Base-by-base conservation (phyloP, 2,888 invertebrate genomes). In the Rhagium mordax region DNA sequence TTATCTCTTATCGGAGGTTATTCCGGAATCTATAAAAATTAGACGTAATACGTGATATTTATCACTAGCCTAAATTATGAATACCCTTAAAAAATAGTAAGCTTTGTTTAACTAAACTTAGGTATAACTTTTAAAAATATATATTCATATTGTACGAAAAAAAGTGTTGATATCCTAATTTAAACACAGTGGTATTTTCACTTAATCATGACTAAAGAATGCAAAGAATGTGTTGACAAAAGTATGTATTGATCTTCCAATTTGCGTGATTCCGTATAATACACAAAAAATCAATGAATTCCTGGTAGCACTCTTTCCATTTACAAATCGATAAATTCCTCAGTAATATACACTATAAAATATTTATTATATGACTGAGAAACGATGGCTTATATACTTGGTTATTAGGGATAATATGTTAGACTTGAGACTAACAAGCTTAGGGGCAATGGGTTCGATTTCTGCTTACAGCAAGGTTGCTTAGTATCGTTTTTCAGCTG, bases 291-390 rank as follows among this genome's bases (percentile, higher is more conserved):
- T 82, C 82, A 65, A 83, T 83, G 82, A 77, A 83, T 82, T 83
- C 82, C 74, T 75, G 67, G 72, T 79, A 82, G 79, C 79, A 75
- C 79, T 70, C 18, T 77, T 73, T 74, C 66, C 73, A 13, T 70
- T 68, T 76, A 74, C 71, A 65, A 79, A 82, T 83, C 83, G 80
- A 83, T 82, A 83, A 74, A 81, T 83, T 83, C 83, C 79, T 72
- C 62, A 70, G 69, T 71, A 76, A 67, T 71, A 21, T 57, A n/a
- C n/a, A n/a, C n/a, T n/a, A 69, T 72, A 62, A 75, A 75, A 51
- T 70, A 75, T 72, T 69, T 61, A 72, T 70, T 68, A 71, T 64
- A 49, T 68, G 13, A 41, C n/a, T 13, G n/a, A n/a, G n/a, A n/a
- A 10, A 41, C 2, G 3, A 24, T 24, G 3, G 24, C 24, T 4